phyloP scores from a whole-genome alignment of 2,797 vertebrate genomes.

The Acanthopagrus latus region DNA sequence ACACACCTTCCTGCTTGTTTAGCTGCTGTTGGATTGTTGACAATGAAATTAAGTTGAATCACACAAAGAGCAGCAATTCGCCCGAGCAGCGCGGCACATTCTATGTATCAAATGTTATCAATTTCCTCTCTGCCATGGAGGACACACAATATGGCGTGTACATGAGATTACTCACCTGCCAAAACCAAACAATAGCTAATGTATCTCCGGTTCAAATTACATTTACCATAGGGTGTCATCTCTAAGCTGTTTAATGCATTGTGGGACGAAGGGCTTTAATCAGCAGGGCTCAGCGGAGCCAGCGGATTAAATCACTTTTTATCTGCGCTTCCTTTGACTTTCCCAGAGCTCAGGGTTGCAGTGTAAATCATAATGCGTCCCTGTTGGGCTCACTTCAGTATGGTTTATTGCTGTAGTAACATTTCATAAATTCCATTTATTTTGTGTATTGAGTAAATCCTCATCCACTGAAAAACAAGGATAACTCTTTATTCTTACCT shows the following conservation, averaged over 20 bases:
- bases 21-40: slow-evolving; percentile 49
- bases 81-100: slow-evolving; percentile 17
- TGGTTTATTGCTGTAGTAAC: slow-evolving; percentile 80
- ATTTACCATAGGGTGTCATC: slow-evolving; percentile 82
- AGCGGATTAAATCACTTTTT: slow-evolving; percentile 84
- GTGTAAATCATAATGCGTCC: slow-evolving; percentile 80
- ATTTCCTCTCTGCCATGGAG: slow-evolving; percentile 50
- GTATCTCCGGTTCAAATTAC: slow-evolving; percentile 78
- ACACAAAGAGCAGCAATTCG: slow-evolving; percentile 25
- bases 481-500: slow-evolving; percentile 57
- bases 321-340: slow-evolving; percentile 83
- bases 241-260: slow-evolving; percentile 83
- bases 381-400: slow-evolving; percentile 79
- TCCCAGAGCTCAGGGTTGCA: slow-evolving; percentile 76
- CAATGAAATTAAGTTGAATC: slow-evolving; percentile 53
- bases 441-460: slow-evolving; percentile 76
- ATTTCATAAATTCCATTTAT: slow-evolving; percentile 82
- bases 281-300: slow-evolving; percentile 77
- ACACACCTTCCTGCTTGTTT: slow-evolving; percentile 51
- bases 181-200: slow-evolving; percentile 79
- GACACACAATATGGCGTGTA: slow-evolving; percentile 54
- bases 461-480: slow-evolving; percentile 66
- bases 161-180: slow-evolving; percentile 77
- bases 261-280: slow-evolving; percentile 81
- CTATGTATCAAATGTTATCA: slow-evolving; percentile 52